These are phyloP conservation scores for roundworm (Caenorhabditis elegans) DNA, from an alignment of 1,140 invertebrate genomes.

Conservation along the genomic window WBcel235 BX284602.5:9655001-9655500, in stretches of 20 bases:
- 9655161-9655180: conserved; percentile 55
- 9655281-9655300: conserved; percentile 54
- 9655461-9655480: too few relatives aligned
- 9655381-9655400: conserved; percentile 10
- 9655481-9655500: too few relatives aligned
- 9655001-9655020: conserved; percentile 56
- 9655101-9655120: too few relatives aligned
- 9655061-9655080: conserved; percentile 48
- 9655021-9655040: conserved; percentile 63
- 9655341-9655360: conserved; percentile 63
- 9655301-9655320: conserved; percentile 64
- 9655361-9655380: conserved; percentile 61
- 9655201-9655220: conserved; percentile 59
- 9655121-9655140: conserved; percentile 57
- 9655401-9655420: neutral
- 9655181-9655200: conserved; percentile 65
- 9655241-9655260: conserved; percentile 60
- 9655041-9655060: conserved; percentile 58
- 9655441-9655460: too few relatives aligned
- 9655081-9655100: too few relatives aligned
- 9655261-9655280: conserved; percentile 61
- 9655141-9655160: conserved; percentile 64
- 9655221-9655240: conserved; percentile 63
- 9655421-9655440: neutral
- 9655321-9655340: conserved; percentile 65